Evolutionary conservation across 2,113 vertebrate genomes (phyloP).

Genomic region (Microtus ochrogaster): DNA sequence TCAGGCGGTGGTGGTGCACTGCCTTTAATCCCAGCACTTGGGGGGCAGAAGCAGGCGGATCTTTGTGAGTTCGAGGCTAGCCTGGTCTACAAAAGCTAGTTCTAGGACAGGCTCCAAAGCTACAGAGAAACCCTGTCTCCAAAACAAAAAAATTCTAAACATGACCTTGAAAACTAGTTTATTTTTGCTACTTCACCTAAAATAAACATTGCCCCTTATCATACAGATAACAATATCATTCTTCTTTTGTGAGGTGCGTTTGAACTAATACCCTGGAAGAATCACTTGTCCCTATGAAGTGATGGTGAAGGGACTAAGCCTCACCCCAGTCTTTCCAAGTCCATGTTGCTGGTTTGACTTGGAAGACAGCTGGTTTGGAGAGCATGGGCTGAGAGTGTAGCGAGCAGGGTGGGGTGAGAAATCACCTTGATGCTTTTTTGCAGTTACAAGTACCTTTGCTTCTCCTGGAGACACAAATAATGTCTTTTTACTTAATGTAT

Average conservation of each 20-base stretch:
- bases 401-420: not conserved
- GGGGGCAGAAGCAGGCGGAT: no score
- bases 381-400: not conserved
- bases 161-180: not conserved
- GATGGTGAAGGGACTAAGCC: not conserved
- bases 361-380: not conserved
- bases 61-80: no score
- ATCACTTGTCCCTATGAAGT: not conserved
- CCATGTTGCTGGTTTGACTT: not conserved
- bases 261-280: not conserved
- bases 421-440: not conserved
- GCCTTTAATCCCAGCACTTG: no score
- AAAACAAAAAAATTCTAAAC: not conserved
- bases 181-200: not conserved
- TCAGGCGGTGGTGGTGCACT: no score
- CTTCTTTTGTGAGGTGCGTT: not conserved
- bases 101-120: no score
- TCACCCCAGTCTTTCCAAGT: not conserved
- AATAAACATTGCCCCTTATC: not conserved
- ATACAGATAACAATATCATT: not conserved
- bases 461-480: not conserved
- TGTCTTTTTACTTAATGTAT: slow-evolving; percentile 10
- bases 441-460: not conserved
- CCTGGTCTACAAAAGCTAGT: no score
- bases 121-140: no score